These are phyloP conservation scores for Trichonephila inaurata DNA, from an alignment of 1,140 invertebrate genomes.

Conservation along the genomic window DNA sequence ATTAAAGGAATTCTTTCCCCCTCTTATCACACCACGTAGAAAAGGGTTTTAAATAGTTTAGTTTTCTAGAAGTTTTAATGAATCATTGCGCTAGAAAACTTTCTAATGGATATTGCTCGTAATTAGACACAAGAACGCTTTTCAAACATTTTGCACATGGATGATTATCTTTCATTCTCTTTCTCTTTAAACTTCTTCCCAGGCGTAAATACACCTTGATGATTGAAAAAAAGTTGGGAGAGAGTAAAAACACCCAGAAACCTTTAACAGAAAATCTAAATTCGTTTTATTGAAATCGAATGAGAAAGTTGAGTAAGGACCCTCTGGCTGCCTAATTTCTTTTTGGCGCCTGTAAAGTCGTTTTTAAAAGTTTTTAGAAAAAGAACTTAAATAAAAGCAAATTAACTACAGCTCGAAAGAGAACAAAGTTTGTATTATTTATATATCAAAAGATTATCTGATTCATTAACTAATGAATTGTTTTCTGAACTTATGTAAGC, in stretches of 20 bases:
- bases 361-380: no score
- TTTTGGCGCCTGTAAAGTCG: not conserved
- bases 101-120: slow-evolving; percentile 48
- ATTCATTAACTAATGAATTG: no score
- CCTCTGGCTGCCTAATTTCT: not conserved
- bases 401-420: no score
- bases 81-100: slow-evolving; percentile 37
- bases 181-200: not conserved
- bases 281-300: not conserved
- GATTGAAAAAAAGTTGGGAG: not conserved
- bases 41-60: not conserved
- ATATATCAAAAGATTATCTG: no score
- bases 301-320: not conserved
- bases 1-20: slow-evolving; percentile 27
- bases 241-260: no score
- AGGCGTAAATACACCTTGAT: not conserved
- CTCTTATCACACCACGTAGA: not conserved
- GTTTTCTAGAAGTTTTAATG: slow-evolving; percentile 32
- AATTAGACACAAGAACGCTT: not conserved
- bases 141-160: not conserved
- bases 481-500: no score
- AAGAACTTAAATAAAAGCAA: no score
- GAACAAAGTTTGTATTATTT: no score
- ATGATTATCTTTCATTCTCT: not conserved
- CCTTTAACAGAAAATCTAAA: not conserved